Percentiles rank a stretch among this genome's conserved stretches.
Conservation (phyloP, 2,113 vertebrate species). For the Platysternon megacephalum region DNA sequence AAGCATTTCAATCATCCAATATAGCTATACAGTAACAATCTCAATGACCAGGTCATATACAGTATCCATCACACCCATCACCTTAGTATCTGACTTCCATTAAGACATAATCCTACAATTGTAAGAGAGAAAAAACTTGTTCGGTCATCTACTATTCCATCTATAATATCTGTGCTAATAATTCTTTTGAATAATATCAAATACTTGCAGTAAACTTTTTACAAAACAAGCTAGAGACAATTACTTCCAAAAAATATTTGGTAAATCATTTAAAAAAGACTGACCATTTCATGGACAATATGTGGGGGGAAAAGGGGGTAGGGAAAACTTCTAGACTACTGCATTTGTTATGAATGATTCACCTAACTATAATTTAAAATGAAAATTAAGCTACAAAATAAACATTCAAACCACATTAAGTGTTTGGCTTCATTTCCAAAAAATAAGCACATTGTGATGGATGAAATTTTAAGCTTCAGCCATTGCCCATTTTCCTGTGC, state of each 20-base stretch:
- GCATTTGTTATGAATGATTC: background rate
- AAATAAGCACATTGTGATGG: background rate
- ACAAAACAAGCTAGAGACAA: background rate
- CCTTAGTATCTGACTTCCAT: background rate
- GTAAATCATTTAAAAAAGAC: conserved; percentile 16
- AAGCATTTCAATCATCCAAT: conserved; percentile 8
- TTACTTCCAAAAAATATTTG: background rate
- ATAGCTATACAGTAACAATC: background rate
- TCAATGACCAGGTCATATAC: background rate
- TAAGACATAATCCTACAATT: background rate
- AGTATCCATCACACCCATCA: background rate
- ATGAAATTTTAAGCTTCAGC: background rate
- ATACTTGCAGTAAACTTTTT: background rate
- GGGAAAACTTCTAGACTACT: background rate
- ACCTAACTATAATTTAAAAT: background rate
- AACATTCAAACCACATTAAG: conserved; percentile 3
- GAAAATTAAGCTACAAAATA: conserved; percentile 21
- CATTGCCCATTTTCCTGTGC: background rate
- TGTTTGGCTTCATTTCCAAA: background rate
- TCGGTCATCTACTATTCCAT: background rate
- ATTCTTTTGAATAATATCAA: background rate
- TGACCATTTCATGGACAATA: background rate
- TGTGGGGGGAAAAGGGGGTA: background rate
- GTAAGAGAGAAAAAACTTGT: background rate
- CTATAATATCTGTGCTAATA: background rate